Evolutionary conservation across 2,888 invertebrate species (phyloP).

Genomic region (Dioctria rufipes): DNA sequence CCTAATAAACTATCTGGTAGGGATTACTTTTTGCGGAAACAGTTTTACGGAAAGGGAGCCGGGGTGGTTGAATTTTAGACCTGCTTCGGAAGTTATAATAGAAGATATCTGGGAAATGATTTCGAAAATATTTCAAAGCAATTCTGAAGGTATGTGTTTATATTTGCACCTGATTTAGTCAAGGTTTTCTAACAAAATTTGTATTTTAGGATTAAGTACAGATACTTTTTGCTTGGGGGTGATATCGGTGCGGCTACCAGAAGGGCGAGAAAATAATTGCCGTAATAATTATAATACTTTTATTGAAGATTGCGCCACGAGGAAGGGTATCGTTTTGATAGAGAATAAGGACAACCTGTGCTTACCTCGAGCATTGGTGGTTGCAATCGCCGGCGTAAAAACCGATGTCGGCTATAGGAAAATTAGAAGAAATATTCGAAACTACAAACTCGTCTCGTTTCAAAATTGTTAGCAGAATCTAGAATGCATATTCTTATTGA

Average conservation of each 20-base stretch:
- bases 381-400: conserved; percentile 23
- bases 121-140: conserved; percentile 38
- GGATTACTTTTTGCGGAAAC: conserved; percentile 39
- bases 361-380: conserved; percentile 45
- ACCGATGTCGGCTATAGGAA: conserved; percentile 27
- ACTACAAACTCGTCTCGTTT: conserved; percentile 2
- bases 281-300: background rate
- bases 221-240: conserved; percentile 57
- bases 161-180: background rate
- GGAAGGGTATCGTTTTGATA: conserved; percentile 46
- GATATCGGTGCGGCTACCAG: too few species aligned
- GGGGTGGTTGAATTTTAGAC: conserved; percentile 38
- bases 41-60: conserved; percentile 29
- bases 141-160: conserved; percentile 29
- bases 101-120: conserved; percentile 43
- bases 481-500: conserved; percentile 6
- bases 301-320: conserved; percentile 34
- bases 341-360: conserved; percentile 49
- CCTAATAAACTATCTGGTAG: background rate
- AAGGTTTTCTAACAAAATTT: background rate
- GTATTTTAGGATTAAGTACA: conserved; percentile 51
- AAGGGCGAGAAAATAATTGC: too few species aligned
- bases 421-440: conserved; percentile 42
- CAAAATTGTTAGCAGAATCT: conserved; percentile 14
- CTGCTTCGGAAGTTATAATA: conserved; percentile 20